Percentiles rank a stretch among this genome's conserved stretches.
Conservation (phyloP, 2,797 vertebrate species). For the Chanos chanos region DNA sequence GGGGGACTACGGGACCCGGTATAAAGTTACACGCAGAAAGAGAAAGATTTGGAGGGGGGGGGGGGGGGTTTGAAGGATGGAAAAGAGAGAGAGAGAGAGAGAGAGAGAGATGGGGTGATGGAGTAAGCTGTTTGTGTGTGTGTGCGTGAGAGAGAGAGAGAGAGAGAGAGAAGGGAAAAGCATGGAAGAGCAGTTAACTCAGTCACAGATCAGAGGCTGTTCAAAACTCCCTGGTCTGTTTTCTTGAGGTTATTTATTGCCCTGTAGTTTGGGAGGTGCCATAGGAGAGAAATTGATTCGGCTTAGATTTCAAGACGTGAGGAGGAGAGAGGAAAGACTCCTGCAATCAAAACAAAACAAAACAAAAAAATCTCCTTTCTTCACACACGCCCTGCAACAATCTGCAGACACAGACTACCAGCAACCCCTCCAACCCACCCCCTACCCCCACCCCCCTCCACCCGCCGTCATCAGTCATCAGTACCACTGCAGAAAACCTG, state of each 20-base stretch:
- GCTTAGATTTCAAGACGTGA: conserved; percentile 64
- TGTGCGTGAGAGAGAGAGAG: neutral
- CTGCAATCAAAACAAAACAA: conserved; percentile 34
- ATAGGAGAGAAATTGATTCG: conserved; percentile 69
- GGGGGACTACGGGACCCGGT: conserved; percentile 10
- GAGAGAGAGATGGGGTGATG: neutral
- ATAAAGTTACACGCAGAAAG: conserved; percentile 4
- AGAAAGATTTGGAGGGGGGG: neutral
- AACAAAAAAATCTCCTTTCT: conserved; percentile 25
- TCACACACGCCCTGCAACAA: conserved; percentile 8
- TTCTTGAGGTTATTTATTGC: conserved; percentile 70
- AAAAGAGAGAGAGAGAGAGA: neutral
- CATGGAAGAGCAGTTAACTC: conserved; percentile 3
- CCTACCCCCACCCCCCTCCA: too few species aligned
- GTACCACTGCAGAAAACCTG: too few species aligned
- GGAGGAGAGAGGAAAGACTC: conserved; percentile 54
- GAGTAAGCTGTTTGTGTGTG: too few species aligned
- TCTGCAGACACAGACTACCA: conserved; percentile 32
- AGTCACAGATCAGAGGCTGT: conserved; percentile 50
- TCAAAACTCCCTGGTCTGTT: conserved; percentile 54
- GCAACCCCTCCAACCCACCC: too few species aligned
- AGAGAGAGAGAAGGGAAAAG: neutral
- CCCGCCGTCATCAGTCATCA: too few species aligned
- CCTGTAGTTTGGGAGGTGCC: conserved; percentile 61
- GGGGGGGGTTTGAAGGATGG: neutral